Evolutionary conservation across 2,797 vertebrate species (phyloP).

Genomic region (Acanthiza pusilla): DNA sequence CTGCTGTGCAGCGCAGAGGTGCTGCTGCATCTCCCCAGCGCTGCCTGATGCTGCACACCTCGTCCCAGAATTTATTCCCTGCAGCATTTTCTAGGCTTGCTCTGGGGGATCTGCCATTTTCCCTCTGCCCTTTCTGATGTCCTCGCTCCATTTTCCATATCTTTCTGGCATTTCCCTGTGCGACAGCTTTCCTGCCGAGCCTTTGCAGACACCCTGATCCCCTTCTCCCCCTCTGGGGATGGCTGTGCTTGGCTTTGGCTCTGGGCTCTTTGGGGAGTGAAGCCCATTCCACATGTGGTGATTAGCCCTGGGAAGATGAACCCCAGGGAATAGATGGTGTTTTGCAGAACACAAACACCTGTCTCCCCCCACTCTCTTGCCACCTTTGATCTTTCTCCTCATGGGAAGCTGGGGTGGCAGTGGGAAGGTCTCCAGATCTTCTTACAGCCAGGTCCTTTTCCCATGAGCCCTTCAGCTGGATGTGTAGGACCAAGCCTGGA

Average conservation of each 20-base stretch:
- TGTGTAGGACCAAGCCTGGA: background rate
- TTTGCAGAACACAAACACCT: background rate
- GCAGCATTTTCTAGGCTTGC: background rate
- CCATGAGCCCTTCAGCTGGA: background rate
- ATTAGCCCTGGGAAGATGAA: background rate
- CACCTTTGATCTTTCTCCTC: background rate
- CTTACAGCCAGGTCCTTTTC: background rate
- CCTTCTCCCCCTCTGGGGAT: background rate
- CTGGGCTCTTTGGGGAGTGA: rapidly evolving
- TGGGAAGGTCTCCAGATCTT: background rate
- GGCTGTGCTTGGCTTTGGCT: background rate
- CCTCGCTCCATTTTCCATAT: rapidly evolving
- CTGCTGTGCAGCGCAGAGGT: background rate
- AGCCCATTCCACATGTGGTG: rapidly evolving
- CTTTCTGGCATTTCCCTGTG: background rate
- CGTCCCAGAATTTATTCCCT: background rate
- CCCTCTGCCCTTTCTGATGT: background rate
- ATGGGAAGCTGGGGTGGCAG: background rate
- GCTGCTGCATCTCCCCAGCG: background rate
- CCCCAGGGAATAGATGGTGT: background rate
- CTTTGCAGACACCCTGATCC: background rate
- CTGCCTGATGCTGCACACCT: background rate
- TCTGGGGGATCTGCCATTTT: background rate
- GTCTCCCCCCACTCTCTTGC: background rate
- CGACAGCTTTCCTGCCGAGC: background rate